Base-by-base conservation (phyloP, 2,888 invertebrate genomes). In the Brenthis ino region DNA sequence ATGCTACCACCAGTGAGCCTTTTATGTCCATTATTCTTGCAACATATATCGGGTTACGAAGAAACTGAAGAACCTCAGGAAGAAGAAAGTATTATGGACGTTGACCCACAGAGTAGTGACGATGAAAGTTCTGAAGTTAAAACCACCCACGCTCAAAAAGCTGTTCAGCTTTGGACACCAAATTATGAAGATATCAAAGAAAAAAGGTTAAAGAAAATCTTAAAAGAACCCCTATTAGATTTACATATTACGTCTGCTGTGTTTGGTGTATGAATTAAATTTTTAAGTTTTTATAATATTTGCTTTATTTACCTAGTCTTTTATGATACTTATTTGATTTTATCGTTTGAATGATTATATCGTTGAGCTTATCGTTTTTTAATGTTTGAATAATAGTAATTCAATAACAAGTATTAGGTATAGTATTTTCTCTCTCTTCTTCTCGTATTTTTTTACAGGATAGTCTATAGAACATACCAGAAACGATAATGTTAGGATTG, bases 101-200 rank as follows among this genome's bases (percentile, higher is more conserved):
- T 84, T 1, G 86, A 87, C 11, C 72, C 75, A 2, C 77, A 76
- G 0, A 85, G 86, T 1, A 87, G 86, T 61, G 91, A 91, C 24
- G 91, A 89, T 6, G 91, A 91, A 73, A 85, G 83, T 3, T 66
- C 63, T 0, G 75, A 71, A 13, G 72, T 75, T 3, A 82, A 80
- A 70, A 64, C 71, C 11, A 80, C 47, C 77, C 79, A 79, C 13
- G 75, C 81, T 0, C 85, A 86, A 0, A 86, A 82, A 75, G 72
- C 79, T 0, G 77, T 82, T 0, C 87, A 89, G 66, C 77, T 91
- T 0, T 92, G 92, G 91, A 85, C 87, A 0, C 83, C 88, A 0
- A 91, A 93, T 65, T 88, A 90, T 57, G 90, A 90, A 56, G 83
- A 85, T 43, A 82, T 94, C 0, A 89, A 94, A 75, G 91, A 93